A percentile compares a stretch with the other conserved stretches of the same genome.
Evolutionary conservation across 2,888 invertebrate genomes (phyloP).

Genomic region (Agrenia bidenticulata): DNA sequence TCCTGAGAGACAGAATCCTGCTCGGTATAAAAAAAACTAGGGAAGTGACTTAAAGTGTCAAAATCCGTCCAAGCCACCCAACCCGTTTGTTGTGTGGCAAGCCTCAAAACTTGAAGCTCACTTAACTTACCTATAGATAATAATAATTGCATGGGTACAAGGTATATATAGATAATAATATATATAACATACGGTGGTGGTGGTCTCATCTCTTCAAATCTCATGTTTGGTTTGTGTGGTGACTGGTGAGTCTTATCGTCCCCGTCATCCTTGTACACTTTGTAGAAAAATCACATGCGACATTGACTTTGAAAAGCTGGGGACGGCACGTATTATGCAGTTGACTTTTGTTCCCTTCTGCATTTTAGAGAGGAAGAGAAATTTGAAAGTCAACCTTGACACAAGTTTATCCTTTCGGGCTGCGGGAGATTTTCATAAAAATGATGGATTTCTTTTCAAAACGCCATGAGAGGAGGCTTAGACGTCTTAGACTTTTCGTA

Average conservation of each 20-base stretch:
- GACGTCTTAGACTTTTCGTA: background rate
- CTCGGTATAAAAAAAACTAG: no score
- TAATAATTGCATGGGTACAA: no score
- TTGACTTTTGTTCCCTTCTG: background rate
- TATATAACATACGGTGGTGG: background rate
- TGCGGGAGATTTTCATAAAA: background rate
- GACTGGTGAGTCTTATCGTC: slow-evolving; percentile 1
- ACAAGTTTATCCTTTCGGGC: slow-evolving; percentile 1
- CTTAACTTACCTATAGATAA: no score
- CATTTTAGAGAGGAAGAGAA: background rate
- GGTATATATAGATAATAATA: no score
- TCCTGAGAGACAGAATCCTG: no score
- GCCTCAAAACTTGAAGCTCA: no score
- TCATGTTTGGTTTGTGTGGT: background rate
- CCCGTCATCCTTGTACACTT: background rate
- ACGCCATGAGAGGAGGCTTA: background rate
- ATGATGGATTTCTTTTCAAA: slow-evolving; percentile 7
- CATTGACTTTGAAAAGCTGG: background rate
- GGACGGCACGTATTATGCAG: slow-evolving; percentile 7
- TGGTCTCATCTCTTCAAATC: background rate
- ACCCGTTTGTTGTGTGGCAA: no score
- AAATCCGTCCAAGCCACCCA: no score
- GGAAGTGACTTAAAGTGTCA: no score
- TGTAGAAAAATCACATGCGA: background rate
- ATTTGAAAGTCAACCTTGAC: slow-evolving; percentile 2